phyloP scores from a whole-genome alignment of 2,888 invertebrate genomes.

The Eurytoma californica region DNA sequence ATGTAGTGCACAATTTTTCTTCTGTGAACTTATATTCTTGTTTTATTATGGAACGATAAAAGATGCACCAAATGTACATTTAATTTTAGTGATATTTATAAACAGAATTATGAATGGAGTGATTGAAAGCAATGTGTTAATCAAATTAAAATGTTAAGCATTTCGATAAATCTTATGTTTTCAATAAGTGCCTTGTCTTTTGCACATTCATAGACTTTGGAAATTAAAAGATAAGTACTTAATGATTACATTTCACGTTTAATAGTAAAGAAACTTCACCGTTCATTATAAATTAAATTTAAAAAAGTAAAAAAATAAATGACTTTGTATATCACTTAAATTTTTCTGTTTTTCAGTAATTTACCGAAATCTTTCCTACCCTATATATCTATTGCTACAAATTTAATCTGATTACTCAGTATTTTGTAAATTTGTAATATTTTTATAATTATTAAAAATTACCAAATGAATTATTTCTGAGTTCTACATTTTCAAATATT shows the following conservation, averaged over 20 bases:
- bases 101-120: conserved; percentile 4
- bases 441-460: too few relatives aligned
- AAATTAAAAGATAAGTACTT: conserved; percentile 22
- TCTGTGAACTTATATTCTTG: conserved; percentile 7
- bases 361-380: too few relatives aligned
- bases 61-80: neutral
- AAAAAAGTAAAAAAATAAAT: conserved; percentile 20
- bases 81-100: neutral
- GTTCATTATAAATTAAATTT: conserved; percentile 26
- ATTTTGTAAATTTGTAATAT: neutral
- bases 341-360: neutral
- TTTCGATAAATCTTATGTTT: conserved; percentile 15
- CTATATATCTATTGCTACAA: too few relatives aligned
- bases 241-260: neutral
- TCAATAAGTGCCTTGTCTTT: conserved; percentile 46
- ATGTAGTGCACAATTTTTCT: neutral
- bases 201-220: conserved; percentile 22
- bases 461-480: too few relatives aligned
- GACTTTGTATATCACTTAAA: conserved; percentile 27
- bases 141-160: conserved; percentile 7
- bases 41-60: neutral
- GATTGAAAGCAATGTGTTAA: neutral
- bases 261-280: conserved; percentile 12
- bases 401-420: too few relatives aligned
- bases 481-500: too few relatives aligned